Base-by-base conservation (phyloP, 1,140 invertebrate genomes). In the Asbolus verrucosus region DNA sequence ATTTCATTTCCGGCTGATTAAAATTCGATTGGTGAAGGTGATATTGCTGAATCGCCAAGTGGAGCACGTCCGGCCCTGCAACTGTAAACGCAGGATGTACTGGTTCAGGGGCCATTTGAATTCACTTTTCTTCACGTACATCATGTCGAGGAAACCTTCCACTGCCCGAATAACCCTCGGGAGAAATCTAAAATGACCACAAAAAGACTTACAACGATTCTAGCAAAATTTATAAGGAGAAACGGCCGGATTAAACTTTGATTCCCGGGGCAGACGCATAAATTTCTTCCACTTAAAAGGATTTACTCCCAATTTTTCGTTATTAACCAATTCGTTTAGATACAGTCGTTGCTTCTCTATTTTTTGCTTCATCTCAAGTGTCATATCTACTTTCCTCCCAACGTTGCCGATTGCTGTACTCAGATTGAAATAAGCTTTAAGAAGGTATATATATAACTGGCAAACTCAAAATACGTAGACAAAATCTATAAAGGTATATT, bases 101-200 rank as follows among this genome's bases (percentile, higher is more conserved):
- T 6, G 21, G 8, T 54, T 54, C 2, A 54, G 46, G 46, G 31
- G 62, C 71, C 69, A 75, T 75, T 75, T 75, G 73, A 75, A 75
- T 75, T 75, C 71, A 73, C 73, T 75, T 67, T 71, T 75, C 69
- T 72, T 61, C 69, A 65, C 65, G 66, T 72, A 73, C 43, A 75
- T 73, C 72, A 75, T 75, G 69, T 66, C 67, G 59, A 18, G 70
- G 39, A 71, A 70, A 68, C 66, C 70, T 61, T 67, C 66, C 65
- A 43, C 72, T 21, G 21, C 24, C 24, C 14, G 43, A 75, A 75
- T 70, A 65, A 65, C 69, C 69, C 74, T 67, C 74, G 14, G 43
- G 74, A 75, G 74, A 71, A 73, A 75, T 75, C 69, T 71, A 73
- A 65, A 75, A 71, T 75, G 69, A 73, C 72, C 74, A 71, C 65